Evolutionary conservation across 2,113 vertebrate genomes (phyloP), one percentile per base, ranked within the genome.

Genomic region (Hippocampus mohnikei): DNA sequence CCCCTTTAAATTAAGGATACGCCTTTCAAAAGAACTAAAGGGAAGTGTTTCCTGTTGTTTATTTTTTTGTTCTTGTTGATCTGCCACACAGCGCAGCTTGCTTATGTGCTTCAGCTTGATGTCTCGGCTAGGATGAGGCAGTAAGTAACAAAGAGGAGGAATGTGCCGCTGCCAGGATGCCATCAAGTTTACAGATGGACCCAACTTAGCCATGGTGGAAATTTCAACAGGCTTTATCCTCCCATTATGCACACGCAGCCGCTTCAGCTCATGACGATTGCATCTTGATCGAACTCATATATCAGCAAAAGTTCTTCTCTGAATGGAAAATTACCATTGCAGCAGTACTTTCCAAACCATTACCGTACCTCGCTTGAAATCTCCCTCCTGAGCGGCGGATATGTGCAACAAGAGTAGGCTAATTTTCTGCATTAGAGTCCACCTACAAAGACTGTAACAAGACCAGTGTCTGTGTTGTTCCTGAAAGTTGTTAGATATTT

Each of bases 271-370:
- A 72, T n/a, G 41, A 60, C 48, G 27, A 67, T 67, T 52, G 61
- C 61, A 58, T 62, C 27, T 72, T 70, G 37, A 81, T 79, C 66
- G 70, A 71, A 72, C 63, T 55, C 75, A 71, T 72, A 66, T 62
- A 56, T 74, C 75, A 76, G 66, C 60, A 55, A 3, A 63, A 58
- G n/a, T 60, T 62, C 27, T 55, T 27, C 64, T 63, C 69, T 25
- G 69, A 20, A 27, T 27, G 7, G 71, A 63, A 15, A 42, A 61
- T 73, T 23, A 72, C 37, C 13, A 27, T 61, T 52, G 44, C 68
- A 61, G 60, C 56, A 53, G 25, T 64, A 18, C 50, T 65, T 70
- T 76, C 13, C 27, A 58, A 61, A 11, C 29, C 40, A 18, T 48
- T 29, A 61, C 50, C 40, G 20, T 40, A 67, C 18, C 52, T 70